Evolutionary conservation across 2,113 vertebrate species (phyloP).

Genomic region (Apaloderma vittatum): DNA sequence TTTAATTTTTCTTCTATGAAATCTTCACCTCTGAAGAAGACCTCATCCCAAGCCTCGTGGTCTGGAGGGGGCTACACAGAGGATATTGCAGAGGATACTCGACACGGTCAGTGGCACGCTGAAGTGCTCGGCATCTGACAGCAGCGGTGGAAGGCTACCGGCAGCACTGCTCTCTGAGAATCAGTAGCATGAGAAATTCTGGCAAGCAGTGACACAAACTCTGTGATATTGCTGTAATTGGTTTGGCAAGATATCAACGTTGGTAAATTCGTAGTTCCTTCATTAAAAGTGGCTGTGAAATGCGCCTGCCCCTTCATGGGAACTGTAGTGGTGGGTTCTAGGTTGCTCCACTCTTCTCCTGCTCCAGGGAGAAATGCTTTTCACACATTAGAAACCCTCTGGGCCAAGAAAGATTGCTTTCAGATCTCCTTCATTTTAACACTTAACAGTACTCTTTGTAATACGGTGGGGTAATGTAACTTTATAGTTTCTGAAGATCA

Average conservation of each 20-base stretch:
- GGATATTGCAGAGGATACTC: not conserved
- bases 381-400: not conserved
- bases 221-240: not conserved
- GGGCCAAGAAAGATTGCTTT: not conserved
- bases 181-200: not conserved
- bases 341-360: not conserved
- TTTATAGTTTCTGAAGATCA: not conserved
- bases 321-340: not conserved
- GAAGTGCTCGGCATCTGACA: not conserved
- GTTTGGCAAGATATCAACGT: not conserved
- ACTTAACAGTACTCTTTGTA: not conserved
- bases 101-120: fast-evolving
- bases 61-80: not conserved
- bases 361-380: fast-evolving
- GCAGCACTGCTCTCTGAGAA: not conserved
- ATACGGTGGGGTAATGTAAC: not conserved
- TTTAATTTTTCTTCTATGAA: not conserved
- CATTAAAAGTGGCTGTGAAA: not conserved
- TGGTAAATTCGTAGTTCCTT: not conserved
- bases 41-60: not conserved
- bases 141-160: fast-evolving
- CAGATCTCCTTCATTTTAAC: not conserved
- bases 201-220: not conserved
- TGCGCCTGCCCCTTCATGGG: not conserved
- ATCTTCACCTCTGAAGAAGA: not conserved